Percentiles rank a stretch among this genome's conserved stretches.
These are phyloP conservation scores for Cabera pusaria DNA, from an alignment of 2,888 invertebrate genomes.

Conservation along the genomic window DNA sequence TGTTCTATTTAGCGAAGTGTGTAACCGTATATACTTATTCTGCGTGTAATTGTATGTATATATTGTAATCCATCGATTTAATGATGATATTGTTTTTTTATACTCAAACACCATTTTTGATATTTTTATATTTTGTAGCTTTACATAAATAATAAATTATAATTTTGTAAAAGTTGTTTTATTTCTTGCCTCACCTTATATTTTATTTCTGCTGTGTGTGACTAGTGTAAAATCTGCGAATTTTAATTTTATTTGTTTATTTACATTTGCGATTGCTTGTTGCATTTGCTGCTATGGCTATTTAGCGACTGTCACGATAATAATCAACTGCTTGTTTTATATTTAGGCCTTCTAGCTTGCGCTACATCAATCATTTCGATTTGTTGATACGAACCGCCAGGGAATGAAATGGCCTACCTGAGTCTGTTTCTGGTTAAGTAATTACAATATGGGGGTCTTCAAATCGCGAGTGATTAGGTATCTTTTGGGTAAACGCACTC, in stretches of 20 bases:
- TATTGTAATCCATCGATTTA: conserved; percentile 29
- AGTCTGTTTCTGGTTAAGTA: too few species aligned
- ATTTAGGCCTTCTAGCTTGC: too few species aligned
- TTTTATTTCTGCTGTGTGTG: conserved; percentile 1
- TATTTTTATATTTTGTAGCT: conserved; percentile 70
- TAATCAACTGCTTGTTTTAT: too few species aligned
- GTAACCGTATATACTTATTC: conserved; percentile 3
- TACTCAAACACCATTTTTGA: conserved; percentile 61
- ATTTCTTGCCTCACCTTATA: conserved; percentile 30
- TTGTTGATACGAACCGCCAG: too few species aligned
- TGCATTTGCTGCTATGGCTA: too few species aligned
- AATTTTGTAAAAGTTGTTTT: conserved; percentile 65
- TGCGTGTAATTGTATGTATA: conserved; percentile 37
- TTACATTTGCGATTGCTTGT: conserved; percentile 1
- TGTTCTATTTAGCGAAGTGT: too few species aligned
- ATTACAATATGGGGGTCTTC: too few species aligned
- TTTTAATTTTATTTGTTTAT: not conserved
- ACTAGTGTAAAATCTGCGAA: not conserved
- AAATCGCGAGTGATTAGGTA: too few species aligned
- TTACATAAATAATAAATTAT: conserved; percentile 75
- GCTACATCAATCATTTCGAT: too few species aligned
- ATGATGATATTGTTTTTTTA: conserved; percentile 41
- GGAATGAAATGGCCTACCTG: too few species aligned
- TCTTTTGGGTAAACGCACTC: too few species aligned
- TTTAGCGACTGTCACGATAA: too few species aligned